phyloP scores from a whole-genome alignment of 2,113 vertebrate species.

The Takifugu flavidus region DNA sequence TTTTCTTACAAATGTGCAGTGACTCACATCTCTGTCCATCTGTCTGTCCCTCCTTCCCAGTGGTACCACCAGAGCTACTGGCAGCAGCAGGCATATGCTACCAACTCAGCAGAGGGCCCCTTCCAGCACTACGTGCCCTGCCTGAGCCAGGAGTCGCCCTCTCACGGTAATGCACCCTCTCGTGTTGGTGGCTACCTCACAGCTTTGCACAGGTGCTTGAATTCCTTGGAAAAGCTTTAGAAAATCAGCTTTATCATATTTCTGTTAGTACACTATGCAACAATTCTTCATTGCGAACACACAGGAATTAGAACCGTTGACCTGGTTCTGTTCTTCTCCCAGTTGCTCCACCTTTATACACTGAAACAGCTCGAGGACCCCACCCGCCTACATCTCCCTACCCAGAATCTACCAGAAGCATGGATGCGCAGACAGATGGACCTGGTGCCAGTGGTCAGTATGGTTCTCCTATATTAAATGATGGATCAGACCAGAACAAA shows the following conservation, averaged over 20 bases:
- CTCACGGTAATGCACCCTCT: constrained; percentile 35
- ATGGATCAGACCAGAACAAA: no score
- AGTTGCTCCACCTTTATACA: constrained; percentile 61
- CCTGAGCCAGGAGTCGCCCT: constrained; percentile 40
- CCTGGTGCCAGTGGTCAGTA: not conserved
- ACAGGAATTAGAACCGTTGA: not conserved
- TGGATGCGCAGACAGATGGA: constrained; percentile 70
- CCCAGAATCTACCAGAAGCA: constrained; percentile 65
- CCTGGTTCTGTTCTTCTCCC: constrained; percentile 8
- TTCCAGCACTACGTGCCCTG: constrained; percentile 76
- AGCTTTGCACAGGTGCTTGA: not conserved
- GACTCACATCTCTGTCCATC: no score
- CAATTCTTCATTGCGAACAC: no score
- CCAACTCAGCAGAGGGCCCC: constrained; percentile 61
- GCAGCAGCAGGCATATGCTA: constrained; percentile 72
- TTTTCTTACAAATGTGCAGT: not conserved
- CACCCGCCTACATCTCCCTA: constrained; percentile 68
- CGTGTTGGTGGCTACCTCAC: not conserved
- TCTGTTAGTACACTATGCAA: no score
- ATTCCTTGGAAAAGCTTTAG: no score
- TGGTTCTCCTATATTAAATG: not conserved
- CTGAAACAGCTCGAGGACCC: constrained; percentile 30
- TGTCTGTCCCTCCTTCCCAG: constrained; percentile 53
- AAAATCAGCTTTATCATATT: no score
- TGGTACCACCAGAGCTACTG: constrained; percentile 89